Conservation (phyloP, 2,888 invertebrate species). For the Mimachlamys varia region DNA sequence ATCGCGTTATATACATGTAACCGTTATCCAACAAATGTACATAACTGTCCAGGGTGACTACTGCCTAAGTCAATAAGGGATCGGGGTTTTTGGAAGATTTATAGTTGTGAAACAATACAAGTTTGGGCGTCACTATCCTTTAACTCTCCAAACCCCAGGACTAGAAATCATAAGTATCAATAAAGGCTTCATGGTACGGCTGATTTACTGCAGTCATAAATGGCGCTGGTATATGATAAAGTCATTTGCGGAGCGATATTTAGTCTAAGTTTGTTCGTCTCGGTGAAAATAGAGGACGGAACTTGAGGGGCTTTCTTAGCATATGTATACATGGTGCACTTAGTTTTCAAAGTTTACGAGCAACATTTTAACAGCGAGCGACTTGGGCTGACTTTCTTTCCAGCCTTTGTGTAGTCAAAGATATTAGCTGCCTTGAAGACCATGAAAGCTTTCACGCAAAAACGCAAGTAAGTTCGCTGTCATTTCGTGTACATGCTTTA, state of each 20-base stretch:
- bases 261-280: slow-evolving; percentile 34
- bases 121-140: slow-evolving; percentile 20
- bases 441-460: slow-evolving; percentile 8
- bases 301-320: neutral
- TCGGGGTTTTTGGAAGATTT: neutral
- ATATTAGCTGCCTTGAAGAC: slow-evolving; percentile 12
- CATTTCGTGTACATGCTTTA: neutral
- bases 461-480: slow-evolving; percentile 20
- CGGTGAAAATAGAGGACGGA: slow-evolving; percentile 20
- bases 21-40: slow-evolving; percentile 5
- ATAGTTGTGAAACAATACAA: slow-evolving; percentile 24
- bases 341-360: slow-evolving; percentile 23
- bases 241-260: slow-evolving; percentile 23
- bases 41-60: neutral
- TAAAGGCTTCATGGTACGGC: slow-evolving; percentile 7
- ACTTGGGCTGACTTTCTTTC: neutral
- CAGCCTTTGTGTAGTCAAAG: neutral
- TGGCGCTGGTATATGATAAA: slow-evolving; percentile 20
- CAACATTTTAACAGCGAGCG: neutral
- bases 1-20: neutral
- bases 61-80: neutral
- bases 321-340: slow-evolving; percentile 21
- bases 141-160: slow-evolving; percentile 6
- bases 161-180: slow-evolving; percentile 34
- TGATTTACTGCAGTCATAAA: slow-evolving; percentile 15